These are phyloP conservation scores for Centropus unirufus DNA, from an alignment of 2,113 vertebrate genomes.

Conservation along the genomic window DNA sequence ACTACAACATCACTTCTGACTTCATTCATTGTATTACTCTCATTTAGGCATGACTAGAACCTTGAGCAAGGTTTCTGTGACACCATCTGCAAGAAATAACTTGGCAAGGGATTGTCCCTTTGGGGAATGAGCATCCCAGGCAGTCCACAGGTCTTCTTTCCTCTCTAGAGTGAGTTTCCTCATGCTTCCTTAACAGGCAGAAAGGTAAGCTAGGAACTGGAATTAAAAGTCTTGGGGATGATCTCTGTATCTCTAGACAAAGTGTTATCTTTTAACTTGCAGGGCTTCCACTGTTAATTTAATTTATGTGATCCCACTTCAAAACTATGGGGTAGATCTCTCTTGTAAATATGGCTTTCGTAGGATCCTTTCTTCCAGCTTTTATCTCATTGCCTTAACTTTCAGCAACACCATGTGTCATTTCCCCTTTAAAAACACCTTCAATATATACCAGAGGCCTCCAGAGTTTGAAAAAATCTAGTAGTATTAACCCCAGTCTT, in stretches of 20 bases:
- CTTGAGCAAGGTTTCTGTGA: not conserved
- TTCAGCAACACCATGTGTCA: not conserved
- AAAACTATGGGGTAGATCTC: not conserved
- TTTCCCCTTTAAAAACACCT: not conserved
- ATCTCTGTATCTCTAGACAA: not conserved
- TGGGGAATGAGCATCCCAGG: not conserved
- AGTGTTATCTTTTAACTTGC: not conserved
- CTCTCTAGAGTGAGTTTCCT: not conserved
- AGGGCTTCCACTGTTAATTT: not conserved
- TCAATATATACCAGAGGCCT: not conserved
- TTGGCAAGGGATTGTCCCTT: not conserved
- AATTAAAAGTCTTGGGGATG: not conserved
- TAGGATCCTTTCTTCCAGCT: not conserved
- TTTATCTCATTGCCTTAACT: not conserved
- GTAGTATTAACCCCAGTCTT: not conserved
- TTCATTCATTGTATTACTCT: not conserved
- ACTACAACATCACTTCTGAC: not conserved
- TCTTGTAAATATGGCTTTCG: not conserved
- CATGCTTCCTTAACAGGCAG: not conserved
- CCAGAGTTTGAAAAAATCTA: not conserved
- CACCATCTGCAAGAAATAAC: not conserved
- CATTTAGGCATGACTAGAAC: not conserved
- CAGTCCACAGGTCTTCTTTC: not conserved
- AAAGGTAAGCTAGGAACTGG: not conserved
- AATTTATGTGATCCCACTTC: not conserved